These are phyloP conservation scores for Tamandua tetradactyla DNA, from an alignment of 2,797 vertebrate genomes.

Conservation along the genomic window DNA sequence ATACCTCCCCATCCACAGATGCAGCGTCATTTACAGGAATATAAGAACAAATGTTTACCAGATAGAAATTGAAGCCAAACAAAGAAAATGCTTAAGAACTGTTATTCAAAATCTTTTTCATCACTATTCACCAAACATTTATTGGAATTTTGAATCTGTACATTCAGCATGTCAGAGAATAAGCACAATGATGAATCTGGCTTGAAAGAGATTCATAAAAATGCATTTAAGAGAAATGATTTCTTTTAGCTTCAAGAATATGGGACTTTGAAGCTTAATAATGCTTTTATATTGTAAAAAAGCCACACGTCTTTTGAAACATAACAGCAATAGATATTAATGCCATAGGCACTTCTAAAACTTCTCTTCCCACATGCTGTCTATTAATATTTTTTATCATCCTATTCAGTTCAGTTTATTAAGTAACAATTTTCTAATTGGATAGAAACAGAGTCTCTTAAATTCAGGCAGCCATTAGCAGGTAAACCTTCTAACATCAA, in stretches of 20 bases:
- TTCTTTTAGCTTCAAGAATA: constrained; percentile 34
- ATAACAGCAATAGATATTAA: constrained; percentile 46
- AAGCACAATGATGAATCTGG: background rate
- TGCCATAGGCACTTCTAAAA: constrained; percentile 35
- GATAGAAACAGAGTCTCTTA: background rate
- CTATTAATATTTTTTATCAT: constrained; percentile 40
- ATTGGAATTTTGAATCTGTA: background rate
- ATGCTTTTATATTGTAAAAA: constrained; percentile 42
- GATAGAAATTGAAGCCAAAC: background rate
- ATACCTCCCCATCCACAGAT: background rate
- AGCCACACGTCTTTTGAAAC: background rate
- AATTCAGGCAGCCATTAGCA: background rate
- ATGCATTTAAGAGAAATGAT: constrained; percentile 27
- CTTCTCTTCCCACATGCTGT: background rate
- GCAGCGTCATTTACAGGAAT: background rate
- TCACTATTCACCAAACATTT: background rate
- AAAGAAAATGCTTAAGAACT: background rate
- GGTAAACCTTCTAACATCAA: background rate
- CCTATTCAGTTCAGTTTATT: background rate
- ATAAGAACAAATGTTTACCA: too few species aligned
- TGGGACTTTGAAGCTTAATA: constrained; percentile 59
- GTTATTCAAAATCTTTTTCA: background rate
- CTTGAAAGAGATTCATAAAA: constrained; percentile 46
- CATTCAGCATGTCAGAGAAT: constrained; percentile 24
- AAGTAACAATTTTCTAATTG: constrained; percentile 28